These are phyloP conservation scores for Gephyroberyx darwinii DNA, from an alignment of 2,797 vertebrate genomes.

Conservation along the genomic window DNA sequence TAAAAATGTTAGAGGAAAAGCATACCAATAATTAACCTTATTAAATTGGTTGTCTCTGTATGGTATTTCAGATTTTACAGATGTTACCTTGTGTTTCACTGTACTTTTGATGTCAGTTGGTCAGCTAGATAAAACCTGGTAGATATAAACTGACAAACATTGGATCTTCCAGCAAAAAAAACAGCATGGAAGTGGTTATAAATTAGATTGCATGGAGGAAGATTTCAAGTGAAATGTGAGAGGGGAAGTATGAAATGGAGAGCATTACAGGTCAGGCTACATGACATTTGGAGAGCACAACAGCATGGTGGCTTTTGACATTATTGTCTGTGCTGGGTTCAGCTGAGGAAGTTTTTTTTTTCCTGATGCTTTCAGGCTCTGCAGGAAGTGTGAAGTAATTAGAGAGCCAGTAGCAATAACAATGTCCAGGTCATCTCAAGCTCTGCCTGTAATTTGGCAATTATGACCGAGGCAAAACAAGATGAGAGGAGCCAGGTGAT, in stretches of 20 bases:
- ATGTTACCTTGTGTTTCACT: too few species aligned
- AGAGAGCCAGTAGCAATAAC: constrained; percentile 11
- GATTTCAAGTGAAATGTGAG: constrained; percentile 1
- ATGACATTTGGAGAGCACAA: constrained; percentile 14
- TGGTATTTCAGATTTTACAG: too few species aligned
- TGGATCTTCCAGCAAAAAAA: too few species aligned
- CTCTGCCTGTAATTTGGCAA: constrained; percentile 7
- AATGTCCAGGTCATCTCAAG: constrained; percentile 5
- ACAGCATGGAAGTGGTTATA: not conserved
- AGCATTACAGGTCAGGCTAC: not conserved
- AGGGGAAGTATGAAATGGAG: not conserved
- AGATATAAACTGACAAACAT: too few species aligned
- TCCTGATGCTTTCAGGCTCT: not conserved
- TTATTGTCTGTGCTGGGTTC: constrained; percentile 10
- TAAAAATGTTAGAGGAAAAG: too few species aligned
- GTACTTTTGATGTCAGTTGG: too few species aligned
- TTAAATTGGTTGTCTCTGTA: too few species aligned
- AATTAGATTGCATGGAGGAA: not conserved
- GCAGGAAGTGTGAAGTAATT: constrained; percentile 25
- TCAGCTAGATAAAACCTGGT: too few species aligned
- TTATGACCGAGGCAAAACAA: constrained; percentile 6
- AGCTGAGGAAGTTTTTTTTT: not conserved
- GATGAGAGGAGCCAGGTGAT: not conserved
- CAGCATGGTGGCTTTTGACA: not conserved
- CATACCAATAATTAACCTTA: too few species aligned